Percentiles rank a stretch among this genome's conserved stretches.
These are phyloP conservation scores for Onychomys leucogaster DNA, from an alignment of 2,797 vertebrate species.

Conservation along the genomic window DNA sequence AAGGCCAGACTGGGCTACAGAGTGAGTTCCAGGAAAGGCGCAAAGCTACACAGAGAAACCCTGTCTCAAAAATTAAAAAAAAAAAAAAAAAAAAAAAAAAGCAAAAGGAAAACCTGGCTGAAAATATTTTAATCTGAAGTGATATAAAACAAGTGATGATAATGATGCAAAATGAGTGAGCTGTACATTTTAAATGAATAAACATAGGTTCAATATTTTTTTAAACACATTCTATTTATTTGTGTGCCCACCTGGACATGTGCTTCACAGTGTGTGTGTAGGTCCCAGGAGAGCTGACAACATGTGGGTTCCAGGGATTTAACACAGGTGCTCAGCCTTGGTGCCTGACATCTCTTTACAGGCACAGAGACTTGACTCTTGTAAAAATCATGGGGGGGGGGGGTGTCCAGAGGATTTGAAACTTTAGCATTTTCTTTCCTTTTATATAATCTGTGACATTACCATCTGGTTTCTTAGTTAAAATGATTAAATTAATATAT, in stretches of 20 bases:
- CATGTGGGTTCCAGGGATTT: neutral
- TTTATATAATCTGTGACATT: constrained; percentile 37
- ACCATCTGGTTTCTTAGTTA: constrained; percentile 12
- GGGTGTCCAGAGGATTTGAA: neutral
- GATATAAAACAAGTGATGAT: neutral
- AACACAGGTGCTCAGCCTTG: neutral
- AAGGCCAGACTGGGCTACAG: too few species aligned
- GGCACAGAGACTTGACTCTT: constrained; percentile 9
- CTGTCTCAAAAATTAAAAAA: too few species aligned
- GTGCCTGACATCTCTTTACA: neutral
- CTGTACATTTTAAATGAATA: neutral
- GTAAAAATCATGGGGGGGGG: neutral
- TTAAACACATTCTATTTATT: neutral
- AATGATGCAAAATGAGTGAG: neutral
- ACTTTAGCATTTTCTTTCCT: neutral
- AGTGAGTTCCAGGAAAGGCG: too few species aligned
- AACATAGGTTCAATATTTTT: neutral
- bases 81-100: neutral
- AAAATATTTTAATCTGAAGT: constrained; percentile 54
- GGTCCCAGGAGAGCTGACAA: neutral
- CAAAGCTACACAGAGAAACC: too few species aligned
- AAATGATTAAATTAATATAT: constrained; percentile 41
- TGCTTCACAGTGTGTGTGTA: neutral
- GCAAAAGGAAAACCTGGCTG: neutral
- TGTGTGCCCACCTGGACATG: neutral